phyloP scores from a whole-genome alignment of 2,888 invertebrate species.

The Leptothorax acervorum region DNA sequence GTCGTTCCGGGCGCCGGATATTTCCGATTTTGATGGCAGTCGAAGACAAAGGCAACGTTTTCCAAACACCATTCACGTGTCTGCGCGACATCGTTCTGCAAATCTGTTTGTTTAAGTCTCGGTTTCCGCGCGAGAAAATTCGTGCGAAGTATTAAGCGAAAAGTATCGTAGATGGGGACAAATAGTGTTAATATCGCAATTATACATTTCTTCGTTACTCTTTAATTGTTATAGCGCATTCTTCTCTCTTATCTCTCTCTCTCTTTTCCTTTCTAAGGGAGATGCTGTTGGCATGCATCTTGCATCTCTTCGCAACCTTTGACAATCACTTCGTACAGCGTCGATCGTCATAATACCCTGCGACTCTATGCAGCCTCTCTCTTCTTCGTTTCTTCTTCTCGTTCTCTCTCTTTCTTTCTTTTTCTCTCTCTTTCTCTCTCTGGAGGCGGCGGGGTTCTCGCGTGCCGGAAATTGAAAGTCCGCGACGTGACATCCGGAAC shows the following conservation, averaged over 20 bases:
- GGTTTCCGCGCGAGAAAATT: background rate
- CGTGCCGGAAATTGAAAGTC: constrained; percentile 83
- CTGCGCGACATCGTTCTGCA: background rate
- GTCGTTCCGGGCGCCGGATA: constrained; percentile 75
- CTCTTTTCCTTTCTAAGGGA: constrained; percentile 38
- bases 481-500: constrained; percentile 80
- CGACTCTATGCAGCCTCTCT: background rate
- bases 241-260: background rate
- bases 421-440: constrained; percentile 11
- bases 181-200: background rate
- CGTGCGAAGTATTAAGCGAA: background rate
- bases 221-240: background rate
- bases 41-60: constrained; percentile 63
- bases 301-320: constrained; percentile 66
- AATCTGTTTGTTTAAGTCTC: background rate
- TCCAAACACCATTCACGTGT: constrained; percentile 36
- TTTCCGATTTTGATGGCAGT: constrained; percentile 80
- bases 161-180: background rate
- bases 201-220: background rate
- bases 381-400: too few relatives aligned
- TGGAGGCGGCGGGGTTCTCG: constrained; percentile 54
- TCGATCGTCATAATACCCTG: constrained; percentile 23
- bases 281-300: constrained; percentile 67
- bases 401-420: background rate
- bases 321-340: constrained; percentile 74